Base-by-base conservation (phyloP, 2,797 vertebrate species). In the Antennarius maculatus region DNA sequence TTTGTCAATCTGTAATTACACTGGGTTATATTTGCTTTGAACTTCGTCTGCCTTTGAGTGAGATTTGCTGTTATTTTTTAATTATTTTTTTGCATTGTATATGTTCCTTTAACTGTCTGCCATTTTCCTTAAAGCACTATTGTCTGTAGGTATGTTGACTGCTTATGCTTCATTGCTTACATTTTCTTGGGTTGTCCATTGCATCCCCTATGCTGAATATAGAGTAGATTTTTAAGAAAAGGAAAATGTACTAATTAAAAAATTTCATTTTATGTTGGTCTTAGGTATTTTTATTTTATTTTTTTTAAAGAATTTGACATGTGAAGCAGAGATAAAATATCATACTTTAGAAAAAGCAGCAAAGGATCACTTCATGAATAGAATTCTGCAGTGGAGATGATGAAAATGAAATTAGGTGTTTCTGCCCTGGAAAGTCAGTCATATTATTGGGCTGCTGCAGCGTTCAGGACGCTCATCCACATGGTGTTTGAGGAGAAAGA, bases 211-310 rank as follows among this genome's bases (percentile, higher is more conserved):
- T 90, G 82, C 88, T 90, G 82, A 89, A 87, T 66, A 79, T 92
- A 91, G 83, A 89, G 43, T 89, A 86, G 86, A 89, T 88, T 91
- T 90, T 83, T 82, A 87, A 86, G 76, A 87, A 91, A 89, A 88
- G 86, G 71, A 70, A 81, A 85, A 82, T 88, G 78, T 87, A 89
- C 80, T 89, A 89, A 92, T 89, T 89, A 90, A 91, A 56, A 87
- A 92, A 88, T 58, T 76, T 83, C 72, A 81, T 58, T 78, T 53
- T 51, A 39, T 16, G 34, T 80, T 34, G 83, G 42, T 80, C 73
- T 78, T 27, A 66, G 49, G 6, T 61, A 23, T 66, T 63, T 73
- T 42, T 70, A 23, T 18, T 61, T 12, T 61, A 71, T 42, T 71
- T 29, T 23, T 61, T 13, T 1, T 47, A 46, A 17, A 71, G 42